These are phyloP conservation scores for Parochlus steinenii DNA, from an alignment of 2,888 invertebrate genomes.

Conservation along the genomic window DNA sequence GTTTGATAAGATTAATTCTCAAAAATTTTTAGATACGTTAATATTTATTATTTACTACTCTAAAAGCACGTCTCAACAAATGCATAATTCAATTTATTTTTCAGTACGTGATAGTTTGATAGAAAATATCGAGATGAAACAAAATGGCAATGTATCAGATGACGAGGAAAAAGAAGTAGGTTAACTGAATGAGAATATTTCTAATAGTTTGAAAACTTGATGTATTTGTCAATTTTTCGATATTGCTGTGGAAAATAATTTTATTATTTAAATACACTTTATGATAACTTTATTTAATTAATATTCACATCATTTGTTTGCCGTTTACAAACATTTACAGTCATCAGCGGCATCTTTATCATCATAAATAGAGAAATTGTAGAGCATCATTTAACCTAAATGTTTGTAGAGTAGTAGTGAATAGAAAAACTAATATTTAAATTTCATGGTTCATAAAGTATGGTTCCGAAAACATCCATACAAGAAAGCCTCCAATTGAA, in stretches of 20 bases:
- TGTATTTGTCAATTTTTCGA: not conserved
- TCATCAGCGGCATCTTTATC: constrained; percentile 9
- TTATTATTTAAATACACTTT: too few relatives aligned
- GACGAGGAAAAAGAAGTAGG: constrained; percentile 3
- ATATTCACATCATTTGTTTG: not conserved
- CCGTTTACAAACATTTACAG: constrained; percentile 12
- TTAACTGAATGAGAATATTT: too few relatives aligned
- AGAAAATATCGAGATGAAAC: constrained; percentile 6
- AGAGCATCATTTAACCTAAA: too few relatives aligned
- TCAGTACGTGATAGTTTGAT: constrained; percentile 10
- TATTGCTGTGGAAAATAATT: not conserved
- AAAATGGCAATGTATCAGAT: constrained; percentile 5
- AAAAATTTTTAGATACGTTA: not conserved
- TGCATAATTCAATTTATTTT: constrained; percentile 1
- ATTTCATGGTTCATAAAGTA: constrained; percentile 32
- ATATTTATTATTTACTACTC: not conserved
- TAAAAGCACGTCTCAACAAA: not conserved
- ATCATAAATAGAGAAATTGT: constrained; percentile 10
- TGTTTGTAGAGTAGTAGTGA: too few relatives aligned
- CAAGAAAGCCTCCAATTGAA: constrained; percentile 24
- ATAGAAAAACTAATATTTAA: too few relatives aligned
- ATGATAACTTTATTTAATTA: not conserved
- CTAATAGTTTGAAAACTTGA: not conserved
- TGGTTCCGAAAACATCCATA: constrained; percentile 37
- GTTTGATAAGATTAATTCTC: not conserved